Evolutionary conservation across 2,797 vertebrate species (phyloP).

Genomic region (Pampus argenteus): DNA sequence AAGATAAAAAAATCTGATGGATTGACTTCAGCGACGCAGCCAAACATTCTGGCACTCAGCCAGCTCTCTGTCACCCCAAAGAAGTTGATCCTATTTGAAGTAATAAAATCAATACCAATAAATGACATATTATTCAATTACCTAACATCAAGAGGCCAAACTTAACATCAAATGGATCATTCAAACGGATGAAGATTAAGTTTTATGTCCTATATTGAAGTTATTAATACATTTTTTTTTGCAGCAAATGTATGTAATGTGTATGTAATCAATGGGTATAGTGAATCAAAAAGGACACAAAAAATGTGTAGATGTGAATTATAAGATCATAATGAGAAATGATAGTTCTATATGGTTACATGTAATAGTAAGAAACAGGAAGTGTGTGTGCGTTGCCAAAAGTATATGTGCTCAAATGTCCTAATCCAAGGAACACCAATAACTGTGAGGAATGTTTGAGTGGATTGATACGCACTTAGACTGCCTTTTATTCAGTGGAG

Average conservation of each 20-base stretch:
- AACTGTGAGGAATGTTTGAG: conserved; percentile 12
- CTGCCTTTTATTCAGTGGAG: conserved; percentile 2
- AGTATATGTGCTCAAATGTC: conserved; percentile 17
- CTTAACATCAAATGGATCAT: conserved; percentile 54
- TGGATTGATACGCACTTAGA: conserved; percentile 8
- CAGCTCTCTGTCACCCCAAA: conserved; percentile 41
- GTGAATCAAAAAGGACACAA: not conserved
- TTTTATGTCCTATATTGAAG: conserved; percentile 14
- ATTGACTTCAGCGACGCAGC: conserved; percentile 50
- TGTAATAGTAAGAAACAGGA: not conserved
- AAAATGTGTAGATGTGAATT: conserved; percentile 11
- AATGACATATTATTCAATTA: conserved; percentile 69
- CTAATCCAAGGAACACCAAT: conserved; percentile 16
- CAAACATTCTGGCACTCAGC: conserved; percentile 53
- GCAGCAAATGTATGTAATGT: conserved; percentile 8
- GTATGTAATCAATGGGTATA: conserved; percentile 10
- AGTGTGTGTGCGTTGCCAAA: conserved; percentile 13
- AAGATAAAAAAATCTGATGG: conserved; percentile 67
- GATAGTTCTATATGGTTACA: conserved; percentile 1
- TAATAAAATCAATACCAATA: conserved; percentile 70
- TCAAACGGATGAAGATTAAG: conserved; percentile 38
- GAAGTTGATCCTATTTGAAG: conserved; percentile 48
- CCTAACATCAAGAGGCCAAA: conserved; percentile 45
- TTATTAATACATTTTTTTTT: conserved; percentile 36
- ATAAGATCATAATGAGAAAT: conserved; percentile 21